Base-by-base conservation (phyloP, 2,113 vertebrate species). In the Xenopus borealis region DNA sequence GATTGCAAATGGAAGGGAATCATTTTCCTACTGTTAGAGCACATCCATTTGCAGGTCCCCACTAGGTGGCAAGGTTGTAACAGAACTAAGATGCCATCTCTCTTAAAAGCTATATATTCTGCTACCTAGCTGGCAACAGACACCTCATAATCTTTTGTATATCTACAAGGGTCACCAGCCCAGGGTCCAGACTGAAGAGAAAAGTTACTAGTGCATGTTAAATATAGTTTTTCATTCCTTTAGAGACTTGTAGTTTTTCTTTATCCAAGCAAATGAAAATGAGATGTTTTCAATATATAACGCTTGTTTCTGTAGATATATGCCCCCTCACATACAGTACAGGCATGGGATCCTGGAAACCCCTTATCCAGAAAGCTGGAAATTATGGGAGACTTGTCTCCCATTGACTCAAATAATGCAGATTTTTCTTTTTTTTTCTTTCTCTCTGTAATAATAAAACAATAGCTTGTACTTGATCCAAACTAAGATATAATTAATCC, bases 31-130 rank as follows among this genome's bases (percentile, higher is more conserved):
- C 66, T 19, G 30, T 55, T 3, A 19, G 10, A 67, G 18, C 18
- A 33, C 17, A 33, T 18, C 9, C 14, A 30, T 27, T 80, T 71
- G 61, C 9, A 10, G 63, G 6, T 82, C 83, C 18, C 63, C 78
- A 0, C 33, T 47, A 74, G 50, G n/a, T 75, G 61, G 70, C 68
- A 33, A 81, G 40, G 55, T 80, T 75, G 47, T 23, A 40, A 69
- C 69, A 74, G 62, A 70, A 57, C 59, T 71, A 52, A 79, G 20
- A 33, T 75, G 16, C 62, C 57, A 1, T 0, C 0, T 12, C 40
- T 70, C 27, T 19, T 68, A 16, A 27, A 71, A 69, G 10, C 47
- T 27, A 62, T 59, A n/a, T 12, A 66, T 59, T 59, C 10, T 1
- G 19, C 79, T 61, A 46, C 58, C 10, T 23, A 69, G 68, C 18